Base-by-base conservation (phyloP, 2,888 invertebrate species). In the Dyspetes luteomarginatus region DNA sequence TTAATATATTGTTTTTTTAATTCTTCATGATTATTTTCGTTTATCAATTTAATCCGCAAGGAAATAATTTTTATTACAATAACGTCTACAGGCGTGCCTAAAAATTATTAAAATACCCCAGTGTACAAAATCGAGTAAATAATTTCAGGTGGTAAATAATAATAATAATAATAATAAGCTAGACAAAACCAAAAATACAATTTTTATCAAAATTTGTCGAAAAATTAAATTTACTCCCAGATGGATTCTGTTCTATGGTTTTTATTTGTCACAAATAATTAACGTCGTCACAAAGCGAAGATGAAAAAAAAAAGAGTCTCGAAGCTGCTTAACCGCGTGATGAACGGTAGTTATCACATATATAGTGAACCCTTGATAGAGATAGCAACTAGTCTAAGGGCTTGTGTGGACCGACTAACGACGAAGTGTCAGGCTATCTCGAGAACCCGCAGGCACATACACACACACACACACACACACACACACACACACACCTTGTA, bases 361-460 rank as follows among this genome's bases (percentile, higher is more conserved):
- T 48, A 48, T 56, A 45, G 5, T 17, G 22, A 26, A 45, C 48
- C 50, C 26, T 28, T 36, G 64, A 41, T 60, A 48, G 48, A 17
- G 65, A 52, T 52, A 17, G 19, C 26, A 56, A 30, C 52, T 48
- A 7, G 58, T 52, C 52, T 36, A 64, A 52, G 43, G 62, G 36
- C 41, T 9, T 58, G 69, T 55, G 60, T 52, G 43, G 55, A 45
- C 15, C 36, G 26, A 55, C 3, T 36, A 28, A 72, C 24, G 24
- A 62, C 12, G 4, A n/a, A 58, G 30, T 24, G 41, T 36, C 9
- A 12, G 43, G 58, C 58, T 65, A 72, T 52, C 55, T 72, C 60
- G 55, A 56, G 64, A 64, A 58, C 77, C 73, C 43, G 24, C 52
- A 2, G 3, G 12, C n/a, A 56, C 43, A 41, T 26, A n/a, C 28